Evolutionary conservation across 2,888 invertebrate species (phyloP), one percentile per base, ranked within the genome.

Genomic region (Reticulitermes lucifugus): DNA sequence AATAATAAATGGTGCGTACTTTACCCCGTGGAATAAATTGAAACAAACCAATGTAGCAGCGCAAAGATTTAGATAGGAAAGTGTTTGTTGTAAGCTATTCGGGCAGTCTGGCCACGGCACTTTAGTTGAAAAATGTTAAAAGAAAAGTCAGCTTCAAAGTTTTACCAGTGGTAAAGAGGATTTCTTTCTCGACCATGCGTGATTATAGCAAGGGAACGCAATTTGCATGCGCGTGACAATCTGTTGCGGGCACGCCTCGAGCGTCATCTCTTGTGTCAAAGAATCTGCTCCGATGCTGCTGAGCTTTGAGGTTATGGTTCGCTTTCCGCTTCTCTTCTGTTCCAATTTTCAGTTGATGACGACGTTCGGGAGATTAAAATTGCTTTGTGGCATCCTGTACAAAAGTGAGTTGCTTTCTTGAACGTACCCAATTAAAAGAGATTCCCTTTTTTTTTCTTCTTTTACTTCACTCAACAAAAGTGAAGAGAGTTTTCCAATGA

Each of bases 341-440:
- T 55, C 55, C 55, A 55, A 55, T 55, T 55, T 18, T 41, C 73
- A 41, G 73, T 73, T 73, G 41, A 73, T 73, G 73, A 73, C 73
- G 73, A 73, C 73, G 73, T 73, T 41, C 12, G 14, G 29, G 35
- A 41, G 41, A 73, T 73, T 73, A 73, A 41, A 73, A 73, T 73
- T 73, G 73, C 73, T 73, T 73, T 73, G 73, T 73, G 41, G 35
- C 73, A 29, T 35, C 41, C 73, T 73, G 41, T 22, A 55, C 18
- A 55, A 55, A 5, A 55, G 18, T 12, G 35, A 18, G 73, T 73
- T 35, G 73, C 73, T 73, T 73, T 41, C 73, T 29, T 41, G 73
- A 73, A 73, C 41, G 4, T 73, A 41, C 73, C 73, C 73, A 73
- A 73, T 73, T 73, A 73, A 73, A 41, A 73, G 35, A 41, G 73